phyloP scores from a whole-genome alignment of 2,113 vertebrate genomes.

The Piliocolobus tephrosceles region DNA sequence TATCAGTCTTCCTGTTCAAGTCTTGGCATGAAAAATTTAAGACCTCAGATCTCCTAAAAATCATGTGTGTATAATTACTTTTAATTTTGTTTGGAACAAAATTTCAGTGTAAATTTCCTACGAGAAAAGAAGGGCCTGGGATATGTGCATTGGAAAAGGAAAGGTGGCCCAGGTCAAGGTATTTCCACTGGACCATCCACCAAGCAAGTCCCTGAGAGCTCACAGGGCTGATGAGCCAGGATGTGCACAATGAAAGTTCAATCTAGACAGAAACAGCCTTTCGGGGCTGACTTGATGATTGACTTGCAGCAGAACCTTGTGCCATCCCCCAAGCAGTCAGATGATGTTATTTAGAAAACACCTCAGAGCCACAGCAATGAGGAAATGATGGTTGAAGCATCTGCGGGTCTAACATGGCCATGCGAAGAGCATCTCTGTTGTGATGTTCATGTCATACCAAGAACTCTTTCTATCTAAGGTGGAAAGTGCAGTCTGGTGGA shows the following conservation, averaged over 20 bases:
- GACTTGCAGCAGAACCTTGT: no score
- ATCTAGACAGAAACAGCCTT: not conserved
- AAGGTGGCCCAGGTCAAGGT: not conserved
- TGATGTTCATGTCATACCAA: not conserved
- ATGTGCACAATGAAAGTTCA: not conserved
- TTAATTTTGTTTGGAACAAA: conserved; percentile 14
- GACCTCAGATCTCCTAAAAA: not conserved
- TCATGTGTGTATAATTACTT: not conserved
- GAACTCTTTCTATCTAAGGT: not conserved
- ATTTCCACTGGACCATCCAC: accelerated
- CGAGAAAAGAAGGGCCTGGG: not conserved
- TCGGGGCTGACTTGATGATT: accelerated
- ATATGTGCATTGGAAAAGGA: not conserved
- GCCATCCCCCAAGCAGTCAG: not conserved
- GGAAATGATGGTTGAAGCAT: not conserved
- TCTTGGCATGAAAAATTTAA: not conserved
- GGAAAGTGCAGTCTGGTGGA: not conserved
- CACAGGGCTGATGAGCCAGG: accelerated
- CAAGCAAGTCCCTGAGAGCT: accelerated
- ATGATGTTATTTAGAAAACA: not conserved
- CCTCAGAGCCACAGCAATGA: not conserved
- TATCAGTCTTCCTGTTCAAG: not conserved
- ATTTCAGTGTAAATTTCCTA: conserved; percentile 10
- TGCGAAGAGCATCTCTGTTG: not conserved
- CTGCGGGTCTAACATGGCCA: not conserved